Evolutionary conservation across 2,113 vertebrate genomes (phyloP).

Genomic region (Oreochromis aureus): DNA sequence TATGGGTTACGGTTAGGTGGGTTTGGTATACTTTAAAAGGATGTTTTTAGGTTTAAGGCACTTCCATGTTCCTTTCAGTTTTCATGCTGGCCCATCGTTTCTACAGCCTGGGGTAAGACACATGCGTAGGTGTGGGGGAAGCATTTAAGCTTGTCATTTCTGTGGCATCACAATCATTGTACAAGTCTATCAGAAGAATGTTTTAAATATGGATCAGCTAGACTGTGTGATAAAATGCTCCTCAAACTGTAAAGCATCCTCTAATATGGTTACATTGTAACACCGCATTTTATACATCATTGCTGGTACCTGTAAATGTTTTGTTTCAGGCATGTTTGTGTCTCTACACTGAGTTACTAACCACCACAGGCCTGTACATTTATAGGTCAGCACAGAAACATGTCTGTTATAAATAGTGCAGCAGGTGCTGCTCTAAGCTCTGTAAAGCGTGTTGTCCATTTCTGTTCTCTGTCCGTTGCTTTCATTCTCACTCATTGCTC

Average conservation of each 20-base stretch:
- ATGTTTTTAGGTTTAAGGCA: neutral
- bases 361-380: neutral
- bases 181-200: neutral
- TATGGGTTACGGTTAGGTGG: rapidly evolving
- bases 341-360: neutral
- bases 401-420: neutral
- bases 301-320: neutral
- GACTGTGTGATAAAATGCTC: neutral
- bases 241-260: neutral
- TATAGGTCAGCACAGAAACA: neutral
- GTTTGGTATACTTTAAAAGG: neutral
- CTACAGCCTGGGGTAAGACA: neutral
- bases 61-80: neutral
- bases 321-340: neutral
- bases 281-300: neutral
- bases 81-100: rapidly evolving
- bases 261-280: neutral
- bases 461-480: conserved; percentile 12
- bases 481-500: neutral
- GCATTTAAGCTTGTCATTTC: neutral
- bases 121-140: rapidly evolving
- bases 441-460: conserved; percentile 21
- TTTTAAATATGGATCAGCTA: neutral
- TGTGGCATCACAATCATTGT: neutral
- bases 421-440: conserved; percentile 34